A percentile compares a stretch with the other conserved stretches of the same genome.
Evolutionary conservation across 1,140 invertebrate genomes (phyloP).

Genomic region (Leguminivora glycinivorella): DNA sequence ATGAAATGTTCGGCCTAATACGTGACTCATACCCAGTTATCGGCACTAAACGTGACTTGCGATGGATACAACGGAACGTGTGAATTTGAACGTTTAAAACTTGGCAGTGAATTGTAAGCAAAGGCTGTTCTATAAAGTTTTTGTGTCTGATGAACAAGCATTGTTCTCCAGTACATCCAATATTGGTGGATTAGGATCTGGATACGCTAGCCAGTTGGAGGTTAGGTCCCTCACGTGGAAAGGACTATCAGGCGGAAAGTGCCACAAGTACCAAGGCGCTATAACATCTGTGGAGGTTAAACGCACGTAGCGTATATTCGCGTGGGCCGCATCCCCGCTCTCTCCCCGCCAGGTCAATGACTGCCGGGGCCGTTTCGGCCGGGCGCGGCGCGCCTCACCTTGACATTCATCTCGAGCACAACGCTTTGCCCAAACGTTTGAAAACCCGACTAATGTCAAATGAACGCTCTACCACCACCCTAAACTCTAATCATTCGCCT

Average conservation of each 20-base stretch:
- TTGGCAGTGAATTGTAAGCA: slow-evolving; percentile 47
- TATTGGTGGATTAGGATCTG: slow-evolving; percentile 28
- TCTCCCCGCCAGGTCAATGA: slow-evolving; percentile 59
- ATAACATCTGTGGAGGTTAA: slow-evolving; percentile 65
- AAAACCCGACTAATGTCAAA: slow-evolving; percentile 58
- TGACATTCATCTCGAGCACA: slow-evolving; percentile 75
- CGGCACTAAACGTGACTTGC: slow-evolving; percentile 46
- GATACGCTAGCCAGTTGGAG: slow-evolving; percentile 21
- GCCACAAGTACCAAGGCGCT: slow-evolving; percentile 63
- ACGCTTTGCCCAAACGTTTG: slow-evolving; percentile 70
- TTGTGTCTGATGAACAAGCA: neutral
- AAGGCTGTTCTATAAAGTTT: slow-evolving; percentile 36
- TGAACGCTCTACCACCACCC: slow-evolving; percentile 39
- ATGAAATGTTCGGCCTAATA: slow-evolving; percentile 23
- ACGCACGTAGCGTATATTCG: slow-evolving; percentile 69
- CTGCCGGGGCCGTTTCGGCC: slow-evolving; percentile 71
- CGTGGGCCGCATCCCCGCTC: slow-evolving; percentile 66
- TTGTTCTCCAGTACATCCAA: neutral
- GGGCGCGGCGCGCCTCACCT: slow-evolving; percentile 74
- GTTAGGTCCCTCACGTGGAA: slow-evolving; percentile 33
- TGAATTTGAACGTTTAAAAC: slow-evolving; percentile 45
- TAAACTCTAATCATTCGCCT: slow-evolving; percentile 31
- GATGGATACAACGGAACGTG: slow-evolving; percentile 35
- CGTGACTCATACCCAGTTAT: slow-evolving; percentile 37
- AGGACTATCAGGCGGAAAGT: slow-evolving; percentile 46